phyloP scores from a whole-genome alignment of 2,113 vertebrate genomes.

The Pristiophorus japonicus region DNA sequence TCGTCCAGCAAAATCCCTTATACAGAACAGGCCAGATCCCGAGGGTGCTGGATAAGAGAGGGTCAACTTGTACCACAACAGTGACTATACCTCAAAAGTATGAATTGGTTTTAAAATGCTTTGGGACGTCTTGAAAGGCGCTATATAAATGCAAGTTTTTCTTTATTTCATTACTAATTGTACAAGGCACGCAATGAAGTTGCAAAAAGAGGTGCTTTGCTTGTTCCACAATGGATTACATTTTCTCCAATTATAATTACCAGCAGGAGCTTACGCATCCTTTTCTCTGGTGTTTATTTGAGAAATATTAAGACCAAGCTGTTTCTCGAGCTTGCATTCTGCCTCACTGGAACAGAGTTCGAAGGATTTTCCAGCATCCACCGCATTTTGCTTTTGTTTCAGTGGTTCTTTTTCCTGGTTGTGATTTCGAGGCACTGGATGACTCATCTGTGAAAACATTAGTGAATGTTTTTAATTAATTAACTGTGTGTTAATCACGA shows the following conservation, averaged over 20 bases:
- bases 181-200: neutral
- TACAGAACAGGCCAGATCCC: too few species aligned
- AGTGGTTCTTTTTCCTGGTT: too few species aligned
- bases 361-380: neutral
- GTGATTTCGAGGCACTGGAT: too few species aligned
- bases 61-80: too few species aligned
- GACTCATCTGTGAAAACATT: too few species aligned
- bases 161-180: neutral
- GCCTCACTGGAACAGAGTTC: neutral
- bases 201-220: neutral
- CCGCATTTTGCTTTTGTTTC: neutral
- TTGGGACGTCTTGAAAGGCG: neutral
- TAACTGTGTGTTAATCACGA: too few species aligned
- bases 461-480: too few species aligned
- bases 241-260: neutral
- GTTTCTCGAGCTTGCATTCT: neutral
- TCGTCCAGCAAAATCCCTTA: too few species aligned
- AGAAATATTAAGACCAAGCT: neutral
- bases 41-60: too few species aligned
- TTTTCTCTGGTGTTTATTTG: neutral
- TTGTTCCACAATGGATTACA: neutral
- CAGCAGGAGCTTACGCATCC: neutral
- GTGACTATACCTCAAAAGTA: neutral
- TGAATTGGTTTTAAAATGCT: neutral
- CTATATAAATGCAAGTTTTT: neutral